These are phyloP conservation scores for Peucedramus taeniatus DNA, from an alignment of 2,113 vertebrate genomes.

Conservation along the genomic window DNA sequence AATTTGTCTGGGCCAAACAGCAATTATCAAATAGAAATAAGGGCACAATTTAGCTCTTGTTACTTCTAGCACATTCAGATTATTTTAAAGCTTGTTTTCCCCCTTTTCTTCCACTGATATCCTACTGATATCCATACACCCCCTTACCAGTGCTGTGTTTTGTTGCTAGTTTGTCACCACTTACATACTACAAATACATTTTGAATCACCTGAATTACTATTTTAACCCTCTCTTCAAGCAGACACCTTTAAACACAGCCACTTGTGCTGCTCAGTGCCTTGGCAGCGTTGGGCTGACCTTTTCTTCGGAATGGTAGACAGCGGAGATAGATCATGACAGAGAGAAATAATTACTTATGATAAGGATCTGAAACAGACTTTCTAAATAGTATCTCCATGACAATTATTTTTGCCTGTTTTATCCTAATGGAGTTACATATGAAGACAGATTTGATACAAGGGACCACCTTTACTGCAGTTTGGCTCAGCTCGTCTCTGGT, in stretches of 20 bases:
- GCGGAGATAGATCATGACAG: neutral
- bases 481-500: neutral
- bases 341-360: conserved; percentile 45
- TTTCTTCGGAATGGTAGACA: neutral
- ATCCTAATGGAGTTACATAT: neutral
- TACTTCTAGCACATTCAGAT: neutral
- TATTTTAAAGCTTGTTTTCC: neutral
- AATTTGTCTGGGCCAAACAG: neutral
- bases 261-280: neutral
- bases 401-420: neutral
- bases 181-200: neutral
- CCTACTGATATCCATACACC: neutral
- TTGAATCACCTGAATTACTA: neutral
- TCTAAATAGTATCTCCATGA: neutral
- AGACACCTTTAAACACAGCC: neutral
- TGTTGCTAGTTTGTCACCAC: neutral
- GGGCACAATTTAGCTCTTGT: neutral
- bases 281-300: neutral
- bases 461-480: neutral
- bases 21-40: neutral
- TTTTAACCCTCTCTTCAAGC: neutral
- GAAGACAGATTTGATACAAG: conserved; percentile 32
- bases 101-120: neutral
- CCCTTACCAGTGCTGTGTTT: neutral
- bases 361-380: neutral